Percentiles rank a stretch among this genome's conserved stretches.
Evolutionary conservation across 2,113 vertebrate genomes (phyloP).

Genomic region (Prolemur simus): DNA sequence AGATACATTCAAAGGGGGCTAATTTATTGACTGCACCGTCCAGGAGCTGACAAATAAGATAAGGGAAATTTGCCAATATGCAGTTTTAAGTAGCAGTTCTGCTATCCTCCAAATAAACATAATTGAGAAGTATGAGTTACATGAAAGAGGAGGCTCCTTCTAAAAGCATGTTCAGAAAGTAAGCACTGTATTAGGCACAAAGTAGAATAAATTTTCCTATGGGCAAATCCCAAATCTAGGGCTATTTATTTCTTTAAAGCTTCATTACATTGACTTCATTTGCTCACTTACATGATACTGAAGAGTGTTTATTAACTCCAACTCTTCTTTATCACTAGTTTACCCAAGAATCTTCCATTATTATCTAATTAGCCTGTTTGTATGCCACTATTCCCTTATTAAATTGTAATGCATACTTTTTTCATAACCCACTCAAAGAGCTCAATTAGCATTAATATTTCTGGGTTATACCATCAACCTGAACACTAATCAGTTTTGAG

Average conservation of each 20-base stretch:
- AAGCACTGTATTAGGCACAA: neutral
- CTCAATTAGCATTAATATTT: neutral
- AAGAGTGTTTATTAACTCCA: neutral
- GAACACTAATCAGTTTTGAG: neutral
- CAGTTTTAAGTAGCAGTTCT: neutral
- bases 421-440: neutral
- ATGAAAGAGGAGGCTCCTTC: neutral
- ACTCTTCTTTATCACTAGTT: neutral
- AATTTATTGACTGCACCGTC: neutral
- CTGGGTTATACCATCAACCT: neutral
- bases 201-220: neutral
- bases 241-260: neutral
- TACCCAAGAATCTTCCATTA: neutral
- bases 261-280: neutral
- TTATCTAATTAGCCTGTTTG: neutral
- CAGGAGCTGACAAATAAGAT: neutral
- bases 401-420: neutral
- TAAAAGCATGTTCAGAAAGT: neutral
- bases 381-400: neutral
- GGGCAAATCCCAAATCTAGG: neutral
- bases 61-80: neutral
- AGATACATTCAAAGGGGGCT: neutral
- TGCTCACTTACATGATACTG: neutral
- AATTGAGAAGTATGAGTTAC: neutral
- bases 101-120: neutral